These are phyloP conservation scores for Gallinago paraguaiae DNA, from an alignment of 2,113 vertebrate genomes.

Conservation along the genomic window DNA sequence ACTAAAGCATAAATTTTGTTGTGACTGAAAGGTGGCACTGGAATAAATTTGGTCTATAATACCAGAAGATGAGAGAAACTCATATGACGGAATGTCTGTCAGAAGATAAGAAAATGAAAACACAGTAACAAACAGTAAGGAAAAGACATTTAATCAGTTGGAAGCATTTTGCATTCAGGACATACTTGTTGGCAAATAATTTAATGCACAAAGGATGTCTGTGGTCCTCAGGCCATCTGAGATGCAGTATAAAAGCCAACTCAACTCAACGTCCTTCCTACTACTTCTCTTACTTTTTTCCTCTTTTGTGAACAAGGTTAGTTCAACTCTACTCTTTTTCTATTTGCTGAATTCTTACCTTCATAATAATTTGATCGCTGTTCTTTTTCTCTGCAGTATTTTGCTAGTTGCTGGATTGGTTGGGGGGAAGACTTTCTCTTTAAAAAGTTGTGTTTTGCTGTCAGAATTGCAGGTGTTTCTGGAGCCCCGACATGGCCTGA, in stretches of 20 bases:
- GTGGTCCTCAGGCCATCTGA: constrained; percentile 33
- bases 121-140: not conserved
- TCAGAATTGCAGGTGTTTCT: not conserved
- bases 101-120: constrained; percentile 46
- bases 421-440: not conserved
- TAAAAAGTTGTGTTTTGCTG: not conserved
- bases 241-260: constrained; percentile 36
- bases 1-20: not conserved
- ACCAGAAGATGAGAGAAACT: constrained; percentile 4
- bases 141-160: not conserved
- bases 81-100: not conserved
- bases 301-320: constrained; percentile 39
- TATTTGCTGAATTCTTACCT: not conserved
- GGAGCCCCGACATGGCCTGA: accelerated
- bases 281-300: constrained; percentile 4
- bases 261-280: not conserved
- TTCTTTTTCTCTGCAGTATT: not conserved
- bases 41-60: constrained; percentile 5
- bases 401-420: not conserved
- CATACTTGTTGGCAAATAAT: not conserved
- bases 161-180: constrained; percentile 5
- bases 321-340: not conserved
- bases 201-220: constrained; percentile 50
- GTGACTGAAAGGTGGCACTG: not conserved
- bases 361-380: not conserved